A percentile compares a stretch with the other conserved stretches of the same genome.
phyloP scores from a whole-genome alignment of 2,113 vertebrate genomes.

The Tachysurus vachellii region DNA sequence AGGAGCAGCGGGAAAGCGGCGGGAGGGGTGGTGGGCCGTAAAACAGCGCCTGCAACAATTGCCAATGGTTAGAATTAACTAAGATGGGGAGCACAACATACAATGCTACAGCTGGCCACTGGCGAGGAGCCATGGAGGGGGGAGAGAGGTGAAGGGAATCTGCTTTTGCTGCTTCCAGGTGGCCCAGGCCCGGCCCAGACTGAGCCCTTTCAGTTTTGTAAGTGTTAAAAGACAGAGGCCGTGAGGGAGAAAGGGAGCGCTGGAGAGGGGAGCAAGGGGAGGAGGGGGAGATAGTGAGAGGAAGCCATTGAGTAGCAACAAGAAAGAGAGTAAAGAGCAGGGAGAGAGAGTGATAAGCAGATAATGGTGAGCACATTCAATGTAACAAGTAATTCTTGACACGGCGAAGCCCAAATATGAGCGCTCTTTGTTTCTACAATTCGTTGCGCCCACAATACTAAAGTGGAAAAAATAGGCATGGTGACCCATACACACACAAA shows the following conservation, averaged over 20 bases:
- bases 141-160: slow-evolving; percentile 74
- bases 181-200: slow-evolving; percentile 77
- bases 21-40: slow-evolving; percentile 79
- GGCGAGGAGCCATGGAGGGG: slow-evolving; percentile 77
- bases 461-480: slow-evolving; percentile 70
- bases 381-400: slow-evolving; percentile 85
- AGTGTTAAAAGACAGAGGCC: slow-evolving; percentile 81
- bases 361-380: slow-evolving; percentile 83
- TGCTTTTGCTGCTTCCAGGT: slow-evolving; percentile 82
- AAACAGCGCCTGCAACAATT: slow-evolving; percentile 81
- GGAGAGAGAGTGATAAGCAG: slow-evolving; percentile 83
- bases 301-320: slow-evolving; percentile 81
- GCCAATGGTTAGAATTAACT: slow-evolving; percentile 78
- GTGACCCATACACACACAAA: slow-evolving; percentile 70
- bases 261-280: slow-evolving; percentile 70
- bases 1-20: slow-evolving; percentile 68
- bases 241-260: slow-evolving; percentile 51
- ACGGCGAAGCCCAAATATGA: slow-evolving; percentile 82
- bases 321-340: slow-evolving; percentile 89
- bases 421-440: slow-evolving; percentile 83
- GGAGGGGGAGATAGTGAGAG: slow-evolving; percentile 65
- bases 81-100: slow-evolving; percentile 74
- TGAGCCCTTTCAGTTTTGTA: slow-evolving; percentile 86
- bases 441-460: slow-evolving; percentile 76
- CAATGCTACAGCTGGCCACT: slow-evolving; percentile 91